Base-by-base conservation (phyloP, 2,113 vertebrate species). In the Orycteropus afer region DNA sequence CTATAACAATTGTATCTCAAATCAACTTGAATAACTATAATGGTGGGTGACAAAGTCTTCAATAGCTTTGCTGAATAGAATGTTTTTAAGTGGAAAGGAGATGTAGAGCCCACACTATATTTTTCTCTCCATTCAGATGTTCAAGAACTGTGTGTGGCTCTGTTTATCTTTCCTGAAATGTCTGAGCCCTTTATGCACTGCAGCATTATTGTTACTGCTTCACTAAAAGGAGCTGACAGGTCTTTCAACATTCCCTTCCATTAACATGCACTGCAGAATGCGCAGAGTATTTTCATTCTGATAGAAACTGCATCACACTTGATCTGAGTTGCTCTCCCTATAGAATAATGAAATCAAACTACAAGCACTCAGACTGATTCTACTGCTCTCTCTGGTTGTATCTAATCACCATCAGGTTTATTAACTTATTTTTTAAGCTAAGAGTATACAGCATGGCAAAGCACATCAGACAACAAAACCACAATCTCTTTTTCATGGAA, bases 141-240 rank as follows among this genome's bases (percentile, higher is more conserved):
- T 63, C n/a, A n/a, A 74, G 47, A 80, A 49, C 37, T 20, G 63
- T 67, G 2, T 63, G 55, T 25, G 18, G 95, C 59, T 92, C 42
- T 93, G 57, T 78, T 93, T 96, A 83, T 80, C 42, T 90, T 91
- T 89, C 32, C 80, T 84, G 95, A 67, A 84, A 67, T 47, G n/a
- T 65, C 49, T 89, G 53, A 96, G 57, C 15, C 32, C 63, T 94
- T 22, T 67, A 18, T 63, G 69, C 22, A 69, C 9, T 17, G 74
- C 29, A 89, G 61, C 45, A 65, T 91, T 92, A 79, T 55, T 61
- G 74, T 71, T 76, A 65, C 83, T 53, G 23, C 14, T 94, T 89
- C 81, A 17, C 53, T 95, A 94, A 94, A 53, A 82, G 86, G 78
- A 90, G 34, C 51, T 94, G 96, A 65, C 91, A 83, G 69, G 42